These are phyloP conservation scores for Pseudorhiza aurosa DNA, from an alignment of 30 jellyfish, hydroid and myxozoan genomes.

Conservation along the genomic window DNA sequence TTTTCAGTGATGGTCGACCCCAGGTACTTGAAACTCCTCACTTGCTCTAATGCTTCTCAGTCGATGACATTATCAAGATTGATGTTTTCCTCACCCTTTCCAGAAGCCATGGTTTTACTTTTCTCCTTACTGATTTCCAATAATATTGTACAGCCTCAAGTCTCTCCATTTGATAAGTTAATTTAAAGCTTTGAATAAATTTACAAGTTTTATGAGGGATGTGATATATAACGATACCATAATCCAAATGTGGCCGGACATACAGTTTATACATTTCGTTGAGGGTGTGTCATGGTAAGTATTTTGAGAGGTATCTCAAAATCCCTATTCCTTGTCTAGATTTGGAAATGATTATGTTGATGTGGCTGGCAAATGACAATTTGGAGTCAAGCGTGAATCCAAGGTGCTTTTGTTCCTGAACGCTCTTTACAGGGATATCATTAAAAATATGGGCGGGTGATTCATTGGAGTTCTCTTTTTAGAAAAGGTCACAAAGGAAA, in stretches of 20 bases:
- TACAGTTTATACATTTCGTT: neutral
- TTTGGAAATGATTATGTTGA: neutral
- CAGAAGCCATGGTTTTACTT: no score
- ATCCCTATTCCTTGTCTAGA: conserved; percentile 2
- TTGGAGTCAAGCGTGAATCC: conserved; percentile 1
- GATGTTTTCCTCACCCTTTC: no score
- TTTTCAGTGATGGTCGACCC: no score
- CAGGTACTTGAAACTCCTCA: no score
- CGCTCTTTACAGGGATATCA: neutral
- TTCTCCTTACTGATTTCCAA: no score
- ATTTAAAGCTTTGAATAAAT: neutral
- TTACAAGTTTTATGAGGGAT: neutral
- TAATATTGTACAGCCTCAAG: no score
- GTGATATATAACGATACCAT: neutral
- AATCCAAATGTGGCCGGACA: neutral
- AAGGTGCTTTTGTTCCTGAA: neutral
- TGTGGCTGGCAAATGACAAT: neutral
- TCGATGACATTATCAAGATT: no score
- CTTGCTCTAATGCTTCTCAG: no score
- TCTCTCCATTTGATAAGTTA: neutral
- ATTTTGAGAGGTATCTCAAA: neutral
- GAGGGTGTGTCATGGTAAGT: conserved; percentile 6
- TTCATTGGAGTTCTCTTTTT: neutral
- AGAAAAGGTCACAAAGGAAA: neutral
- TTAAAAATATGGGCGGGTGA: neutral